phyloP scores from a whole-genome alignment of 2,888 invertebrate species.

The Cephus pygmeus region DNA sequence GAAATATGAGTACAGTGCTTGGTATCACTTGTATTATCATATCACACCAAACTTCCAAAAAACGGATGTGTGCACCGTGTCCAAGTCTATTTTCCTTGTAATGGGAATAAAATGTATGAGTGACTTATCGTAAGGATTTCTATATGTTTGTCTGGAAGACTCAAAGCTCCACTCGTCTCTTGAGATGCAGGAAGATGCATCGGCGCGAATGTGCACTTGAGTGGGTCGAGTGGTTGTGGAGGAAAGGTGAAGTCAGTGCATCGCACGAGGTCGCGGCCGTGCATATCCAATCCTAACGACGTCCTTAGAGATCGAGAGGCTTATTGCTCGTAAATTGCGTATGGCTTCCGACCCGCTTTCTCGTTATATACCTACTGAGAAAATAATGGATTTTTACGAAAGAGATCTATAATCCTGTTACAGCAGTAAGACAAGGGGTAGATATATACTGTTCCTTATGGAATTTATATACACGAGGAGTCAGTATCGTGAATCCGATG shows the following conservation, averaged over 20 bases:
- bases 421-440: background rate
- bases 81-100: background rate
- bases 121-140: background rate
- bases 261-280: constrained; percentile 58
- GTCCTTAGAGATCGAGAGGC: constrained; percentile 53
- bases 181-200: constrained; percentile 14
- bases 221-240: constrained; percentile 21
- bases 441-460: background rate
- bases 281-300: constrained; percentile 58
- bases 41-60: too few relatives aligned
- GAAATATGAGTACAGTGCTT: too few relatives aligned
- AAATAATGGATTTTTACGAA: background rate
- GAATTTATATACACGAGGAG: background rate
- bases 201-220: constrained; percentile 12
- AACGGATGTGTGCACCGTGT: too few relatives aligned
- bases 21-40: too few relatives aligned
- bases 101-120: background rate
- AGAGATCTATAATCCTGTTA: background rate
- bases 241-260: constrained; percentile 54
- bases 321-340: constrained; percentile 60
- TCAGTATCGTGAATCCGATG: background rate
- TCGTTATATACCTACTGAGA: constrained; percentile 38
- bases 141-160: background rate
- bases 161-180: constrained; percentile 17
- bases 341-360: constrained; percentile 57